A percentile compares a stretch with the other conserved stretches of the same genome.
These are phyloP conservation scores for Apostichopus japonicus DNA, from an alignment of 35 echinoderm and acorn worm genomes.

Conservation along the genomic window DNA sequence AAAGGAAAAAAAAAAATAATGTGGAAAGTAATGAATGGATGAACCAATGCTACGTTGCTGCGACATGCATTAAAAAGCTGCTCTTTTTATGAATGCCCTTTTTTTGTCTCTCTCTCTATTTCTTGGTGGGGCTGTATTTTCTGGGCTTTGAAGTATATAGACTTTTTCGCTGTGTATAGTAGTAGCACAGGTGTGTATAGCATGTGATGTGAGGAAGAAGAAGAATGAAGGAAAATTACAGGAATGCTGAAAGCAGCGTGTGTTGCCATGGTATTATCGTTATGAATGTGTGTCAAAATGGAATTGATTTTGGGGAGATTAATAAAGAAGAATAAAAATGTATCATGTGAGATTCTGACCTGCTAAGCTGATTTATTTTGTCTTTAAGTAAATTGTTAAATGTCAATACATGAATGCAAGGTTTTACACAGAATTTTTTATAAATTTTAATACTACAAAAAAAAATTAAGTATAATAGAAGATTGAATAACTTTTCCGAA, in stretches of 20 bases:
- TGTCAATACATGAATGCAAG: no score
- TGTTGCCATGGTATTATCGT: background rate
- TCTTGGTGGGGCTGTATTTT: conserved; percentile 11
- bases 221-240: background rate
- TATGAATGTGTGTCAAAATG: background rate
- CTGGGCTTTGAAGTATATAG: background rate
- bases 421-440: no score
- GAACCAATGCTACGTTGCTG: conserved; percentile 22
- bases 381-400: no score
- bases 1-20: background rate
- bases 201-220: background rate
- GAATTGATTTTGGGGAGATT: no score
- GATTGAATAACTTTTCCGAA: no score
- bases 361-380: no score
- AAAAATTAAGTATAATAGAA: no score
- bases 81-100: conserved; percentile 19
- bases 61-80: conserved; percentile 17
- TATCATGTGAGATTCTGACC: no score
- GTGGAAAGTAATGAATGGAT: conserved; percentile 49
- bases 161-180: background rate
- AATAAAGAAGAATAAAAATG: no score
- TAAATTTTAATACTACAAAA: no score
- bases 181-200: background rate
- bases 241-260: background rate
- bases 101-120: background rate